Evolutionary conservation across 2,888 invertebrate species (phyloP).

Genomic region (Crossocerus cetratus): DNA sequence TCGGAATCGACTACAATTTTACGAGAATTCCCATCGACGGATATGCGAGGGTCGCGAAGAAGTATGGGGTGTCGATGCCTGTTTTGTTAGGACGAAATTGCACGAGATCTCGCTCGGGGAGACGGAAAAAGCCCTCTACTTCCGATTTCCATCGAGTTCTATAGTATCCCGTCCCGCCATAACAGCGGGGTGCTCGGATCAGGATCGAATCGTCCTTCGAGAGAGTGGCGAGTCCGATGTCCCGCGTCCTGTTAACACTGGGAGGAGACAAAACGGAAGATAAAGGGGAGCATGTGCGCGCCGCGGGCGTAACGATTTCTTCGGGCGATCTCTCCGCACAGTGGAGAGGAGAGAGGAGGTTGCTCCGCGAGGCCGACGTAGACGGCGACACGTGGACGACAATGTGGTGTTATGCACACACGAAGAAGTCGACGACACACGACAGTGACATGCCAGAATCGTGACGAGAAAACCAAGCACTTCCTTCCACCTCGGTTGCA

Average conservation of each 20-base stretch:
- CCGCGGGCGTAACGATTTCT: slow-evolving; percentile 50
- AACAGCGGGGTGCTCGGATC: too few species aligned
- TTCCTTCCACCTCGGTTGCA: slow-evolving; percentile 9
- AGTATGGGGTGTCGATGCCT: slow-evolving; percentile 20
- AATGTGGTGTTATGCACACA: slow-evolving; percentile 55
- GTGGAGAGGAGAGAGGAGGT: not conserved
- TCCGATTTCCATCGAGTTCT: slow-evolving; percentile 10
- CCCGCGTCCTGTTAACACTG: too few species aligned
- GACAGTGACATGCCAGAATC: slow-evolving; percentile 70
- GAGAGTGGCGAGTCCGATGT: too few species aligned
- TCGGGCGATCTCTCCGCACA: slow-evolving; percentile 33
- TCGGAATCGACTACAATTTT: too few species aligned
- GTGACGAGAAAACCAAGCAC: slow-evolving; percentile 68
- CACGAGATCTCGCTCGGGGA: slow-evolving; percentile 35
- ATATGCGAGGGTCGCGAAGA: not conserved
- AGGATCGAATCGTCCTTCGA: too few species aligned
- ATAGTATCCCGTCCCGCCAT: too few species aligned
- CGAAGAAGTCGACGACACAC: slow-evolving; percentile 60
- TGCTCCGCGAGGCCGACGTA: slow-evolving; percentile 43
- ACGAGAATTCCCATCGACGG: too few species aligned
- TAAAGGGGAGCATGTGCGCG: slow-evolving; percentile 9
- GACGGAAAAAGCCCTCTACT: too few species aligned
- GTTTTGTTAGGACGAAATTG: slow-evolving; percentile 63
- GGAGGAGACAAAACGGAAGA: too few species aligned
- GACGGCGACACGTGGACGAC: slow-evolving; percentile 27